These are phyloP conservation scores for Ectobius pallidus DNA, from an alignment of 2,888 invertebrate species.

Conservation along the genomic window DNA sequence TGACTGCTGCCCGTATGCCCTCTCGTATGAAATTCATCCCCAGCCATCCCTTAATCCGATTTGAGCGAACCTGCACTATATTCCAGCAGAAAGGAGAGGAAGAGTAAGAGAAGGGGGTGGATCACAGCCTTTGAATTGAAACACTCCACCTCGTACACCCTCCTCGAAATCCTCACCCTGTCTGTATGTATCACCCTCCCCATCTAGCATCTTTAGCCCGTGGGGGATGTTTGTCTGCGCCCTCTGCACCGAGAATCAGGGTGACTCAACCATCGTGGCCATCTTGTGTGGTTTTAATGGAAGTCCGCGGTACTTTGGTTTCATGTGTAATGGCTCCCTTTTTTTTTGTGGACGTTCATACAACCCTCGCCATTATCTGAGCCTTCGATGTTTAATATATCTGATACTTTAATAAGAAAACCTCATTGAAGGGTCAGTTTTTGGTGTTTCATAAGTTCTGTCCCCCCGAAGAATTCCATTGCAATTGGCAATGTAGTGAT, in stretches of 20 bases:
- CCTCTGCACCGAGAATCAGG: slow-evolving; percentile 12
- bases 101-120: slow-evolving; percentile 6
- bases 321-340: slow-evolving; percentile 5
- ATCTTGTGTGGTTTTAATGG: slow-evolving; percentile 20
- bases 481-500: no score
- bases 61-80: slow-evolving; percentile 41
- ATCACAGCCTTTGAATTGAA: slow-evolving; percentile 36
- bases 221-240: slow-evolving; percentile 8
- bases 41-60: slow-evolving; percentile 43
- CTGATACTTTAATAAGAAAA: no score
- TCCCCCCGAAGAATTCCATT: no score
- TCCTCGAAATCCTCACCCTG: slow-evolving; percentile 30
- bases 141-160: slow-evolving; percentile 27
- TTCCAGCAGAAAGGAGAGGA: slow-evolving; percentile 13
- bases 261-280: slow-evolving; percentile 7
- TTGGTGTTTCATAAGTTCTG: no score
- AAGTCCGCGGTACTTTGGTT: slow-evolving; percentile 9
- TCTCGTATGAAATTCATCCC: slow-evolving; percentile 43
- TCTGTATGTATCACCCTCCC: slow-evolving; percentile 18
- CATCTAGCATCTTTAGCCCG: slow-evolving; percentile 27
- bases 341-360: no score
- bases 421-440: no score
- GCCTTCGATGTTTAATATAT: no score
- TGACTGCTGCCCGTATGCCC: slow-evolving; percentile 33
- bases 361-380: no score